A percentile compares a stretch with the other conserved stretches of the same genome.
These are phyloP conservation scores for Pinctada fucata DNA, from an alignment of 2,888 invertebrate species.

Conservation along the genomic window DNA sequence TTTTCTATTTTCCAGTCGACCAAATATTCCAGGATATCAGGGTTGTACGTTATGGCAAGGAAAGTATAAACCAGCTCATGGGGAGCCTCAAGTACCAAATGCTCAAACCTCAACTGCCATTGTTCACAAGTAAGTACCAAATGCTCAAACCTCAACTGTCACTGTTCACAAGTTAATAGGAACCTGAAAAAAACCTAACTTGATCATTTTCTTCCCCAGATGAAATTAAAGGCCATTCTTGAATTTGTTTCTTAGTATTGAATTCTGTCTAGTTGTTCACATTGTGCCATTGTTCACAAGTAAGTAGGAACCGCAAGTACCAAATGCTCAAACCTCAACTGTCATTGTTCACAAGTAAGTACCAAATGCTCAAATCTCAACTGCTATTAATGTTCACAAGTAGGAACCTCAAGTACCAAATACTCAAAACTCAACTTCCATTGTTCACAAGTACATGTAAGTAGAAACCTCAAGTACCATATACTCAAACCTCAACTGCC, in stretches of 20 bases:
- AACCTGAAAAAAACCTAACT: too few relatives aligned
- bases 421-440: constrained; percentile 37
- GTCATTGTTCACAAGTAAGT: constrained; percentile 67
- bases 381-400: too few relatives aligned
- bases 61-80: constrained; percentile 62
- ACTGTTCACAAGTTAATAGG: constrained; percentile 61
- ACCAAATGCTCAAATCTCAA: constrained; percentile 20
- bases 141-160: constrained; percentile 41
- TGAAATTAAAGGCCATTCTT: too few relatives aligned
- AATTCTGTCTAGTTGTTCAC: too few relatives aligned
- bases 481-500: constrained; percentile 57
- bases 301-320: constrained; percentile 45
- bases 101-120: constrained; percentile 59
- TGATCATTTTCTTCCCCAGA: too few relatives aligned
- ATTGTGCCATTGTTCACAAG: too few relatives aligned
- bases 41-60: constrained; percentile 71
- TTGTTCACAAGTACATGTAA: too few relatives aligned
- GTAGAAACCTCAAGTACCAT: constrained; percentile 46
- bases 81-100: constrained; percentile 47
- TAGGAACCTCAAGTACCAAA: constrained; percentile 43
- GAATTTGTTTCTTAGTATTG: too few relatives aligned
- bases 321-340: constrained; percentile 57
- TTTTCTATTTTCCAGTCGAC: constrained; percentile 63
- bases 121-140: constrained; percentile 65
- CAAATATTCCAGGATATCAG: constrained; percentile 71